Evolutionary conservation across 2,797 vertebrate genomes (phyloP), one percentile per base, ranked within the genome.

Genomic region (Clangula hyemalis): DNA sequence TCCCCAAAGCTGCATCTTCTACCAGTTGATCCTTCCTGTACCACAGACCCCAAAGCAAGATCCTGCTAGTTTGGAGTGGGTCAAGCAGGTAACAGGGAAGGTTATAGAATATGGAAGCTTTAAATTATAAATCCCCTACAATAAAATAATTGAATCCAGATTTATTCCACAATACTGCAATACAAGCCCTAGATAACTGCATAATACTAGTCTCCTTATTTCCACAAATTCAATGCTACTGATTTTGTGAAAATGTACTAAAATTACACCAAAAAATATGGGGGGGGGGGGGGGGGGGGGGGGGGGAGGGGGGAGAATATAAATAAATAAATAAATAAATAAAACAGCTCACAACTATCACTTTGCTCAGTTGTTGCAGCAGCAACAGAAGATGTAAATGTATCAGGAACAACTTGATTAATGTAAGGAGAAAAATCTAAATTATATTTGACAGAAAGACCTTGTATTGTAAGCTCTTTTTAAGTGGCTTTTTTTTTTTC

Each of bases 381-480:
- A 92, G 66, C 47, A 77, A 43, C 30, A 87, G 32, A 3, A 21
- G 5, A 64, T 93, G 20, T 72, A 83, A 72, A 24, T 87, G 51
- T 69, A 88, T 75, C 49, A 90, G 30, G n/a, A 94, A 90, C 66
- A 94, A 68, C 66, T 90, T 75, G 1, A 62, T 90, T 92, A 94
- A 81, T 36, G 32, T 8, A 49, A 94, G 10, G 22, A 82, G 34
- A 95, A 45, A 58, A 66, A 87, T 65, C 19, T 69, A 94, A 97
- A 97, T 93, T 90, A 85, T 9, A 90, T 92, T 69, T 80, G 75
- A 71, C 65, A 86, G 20, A 47, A 47, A 47, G 45, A 47, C 20
- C 45, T 94, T 83, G 9, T 82, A 47, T 69, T 88, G 87, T 68
- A 96, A 96, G 61, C 54, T 89, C 72, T n/a, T 70, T 81, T 85